phyloP scores from a whole-genome alignment of 2,888 invertebrate genomes.

The Crossocerus cetratus region DNA sequence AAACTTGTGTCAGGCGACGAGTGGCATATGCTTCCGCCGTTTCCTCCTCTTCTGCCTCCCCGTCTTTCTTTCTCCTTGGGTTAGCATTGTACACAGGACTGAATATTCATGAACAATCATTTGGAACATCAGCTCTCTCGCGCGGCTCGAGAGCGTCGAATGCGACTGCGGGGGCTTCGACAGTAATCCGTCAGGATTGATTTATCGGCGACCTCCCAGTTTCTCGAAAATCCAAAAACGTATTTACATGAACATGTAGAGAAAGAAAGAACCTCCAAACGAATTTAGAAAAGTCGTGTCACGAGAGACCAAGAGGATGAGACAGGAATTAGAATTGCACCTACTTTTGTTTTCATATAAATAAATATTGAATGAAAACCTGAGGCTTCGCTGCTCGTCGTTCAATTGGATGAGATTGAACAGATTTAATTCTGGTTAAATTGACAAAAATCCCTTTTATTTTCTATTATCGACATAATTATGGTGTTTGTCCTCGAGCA shows the following conservation, averaged over 20 bases:
- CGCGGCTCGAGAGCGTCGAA: slow-evolving; percentile 36
- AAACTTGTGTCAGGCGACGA: slow-evolving; percentile 27
- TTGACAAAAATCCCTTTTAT: too few species aligned
- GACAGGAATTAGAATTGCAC: background rate
- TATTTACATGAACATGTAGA: too few species aligned
- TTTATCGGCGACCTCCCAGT: slow-evolving; percentile 11
- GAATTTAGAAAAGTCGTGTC: too few species aligned
- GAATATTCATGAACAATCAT: slow-evolving; percentile 49
- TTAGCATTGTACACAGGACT: slow-evolving; percentile 47
- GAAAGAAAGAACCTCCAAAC: too few species aligned
- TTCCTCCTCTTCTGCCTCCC: background rate
- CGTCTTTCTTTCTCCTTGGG: background rate
- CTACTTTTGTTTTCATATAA: background rate
- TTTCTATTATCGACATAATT: too few species aligned
- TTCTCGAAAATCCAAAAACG: background rate
- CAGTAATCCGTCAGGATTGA: slow-evolving; percentile 37
- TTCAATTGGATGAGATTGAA: too few species aligned
- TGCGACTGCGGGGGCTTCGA: slow-evolving; percentile 26
- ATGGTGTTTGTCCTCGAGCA: background rate
- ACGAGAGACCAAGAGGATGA: background rate
- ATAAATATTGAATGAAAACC: too few species aligned
- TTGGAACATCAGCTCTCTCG: slow-evolving; percentile 44
- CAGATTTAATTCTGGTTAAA: too few species aligned
- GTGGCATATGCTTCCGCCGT: slow-evolving; percentile 18
- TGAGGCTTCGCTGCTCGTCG: too few species aligned